A percentile compares a stretch with the other conserved stretches of the same genome.
Conservation (phyloP, 2,797 vertebrate species). For the Leptodactylus fallax region DNA sequence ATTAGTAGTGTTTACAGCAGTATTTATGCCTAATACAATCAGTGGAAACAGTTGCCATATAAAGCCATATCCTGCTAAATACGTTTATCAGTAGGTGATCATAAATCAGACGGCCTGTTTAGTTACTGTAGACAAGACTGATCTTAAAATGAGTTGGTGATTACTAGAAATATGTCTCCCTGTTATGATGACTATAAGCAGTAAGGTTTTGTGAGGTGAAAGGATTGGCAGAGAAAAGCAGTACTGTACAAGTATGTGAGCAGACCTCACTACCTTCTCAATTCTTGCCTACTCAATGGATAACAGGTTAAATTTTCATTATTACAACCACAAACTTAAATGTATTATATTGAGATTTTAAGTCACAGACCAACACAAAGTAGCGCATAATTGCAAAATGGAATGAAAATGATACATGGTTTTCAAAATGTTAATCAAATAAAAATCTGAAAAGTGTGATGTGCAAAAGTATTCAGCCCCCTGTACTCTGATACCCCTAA, state of each 20-base stretch:
- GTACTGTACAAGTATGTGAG: not conserved
- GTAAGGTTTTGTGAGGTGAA: constrained; percentile 3
- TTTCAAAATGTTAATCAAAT: no score
- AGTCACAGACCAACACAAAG: no score
- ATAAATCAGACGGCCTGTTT: not conserved
- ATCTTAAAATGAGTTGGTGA: not conserved
- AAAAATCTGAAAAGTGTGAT: no score
- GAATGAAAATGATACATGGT: no score
- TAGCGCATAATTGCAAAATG: no score
- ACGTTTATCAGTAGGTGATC: not conserved
- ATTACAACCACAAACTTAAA: no score
- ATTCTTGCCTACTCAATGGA: not conserved
- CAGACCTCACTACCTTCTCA: not conserved
- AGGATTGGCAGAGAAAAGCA: not conserved
- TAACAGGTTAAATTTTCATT: not conserved
- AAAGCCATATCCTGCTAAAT: not conserved
- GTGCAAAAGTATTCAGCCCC: no score
- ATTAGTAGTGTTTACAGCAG: not conserved
- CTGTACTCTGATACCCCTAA: no score
- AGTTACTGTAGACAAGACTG: not conserved
- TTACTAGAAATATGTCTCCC: not conserved
- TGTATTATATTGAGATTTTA: no score
- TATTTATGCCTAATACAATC: not conserved
- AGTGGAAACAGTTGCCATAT: not conserved
- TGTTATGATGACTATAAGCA: not conserved